A percentile compares a stretch with the other conserved stretches of the same genome.
Conservation (phyloP, 2,797 vertebrate genomes). For the Merluccius polli region DNA sequence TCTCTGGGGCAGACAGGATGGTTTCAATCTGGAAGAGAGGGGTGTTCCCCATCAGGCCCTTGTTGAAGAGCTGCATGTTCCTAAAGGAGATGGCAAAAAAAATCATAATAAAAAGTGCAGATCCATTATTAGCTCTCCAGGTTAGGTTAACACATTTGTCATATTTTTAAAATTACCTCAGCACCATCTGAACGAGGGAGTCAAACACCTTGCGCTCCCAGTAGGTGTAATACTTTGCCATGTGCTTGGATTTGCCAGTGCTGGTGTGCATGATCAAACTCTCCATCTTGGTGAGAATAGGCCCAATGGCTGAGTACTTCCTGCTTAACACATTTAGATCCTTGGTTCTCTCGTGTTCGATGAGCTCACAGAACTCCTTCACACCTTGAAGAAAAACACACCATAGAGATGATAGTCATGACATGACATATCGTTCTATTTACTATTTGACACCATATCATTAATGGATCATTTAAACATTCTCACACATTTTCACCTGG, state of each 20-base stretch:
- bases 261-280: conserved; percentile 77
- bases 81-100: conserved; percentile 58
- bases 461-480: neutral
- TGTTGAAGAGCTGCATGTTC: conserved; percentile 82
- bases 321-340: conserved; percentile 73
- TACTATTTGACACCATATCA: neutral
- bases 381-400: conserved; percentile 67
- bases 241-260: conserved; percentile 77
- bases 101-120: neutral
- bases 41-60: conserved; percentile 64
- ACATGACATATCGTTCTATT: neutral
- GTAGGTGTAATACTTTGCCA: conserved; percentile 81
- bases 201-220: conserved; percentile 87
- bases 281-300: conserved; percentile 84
- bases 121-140: neutral
- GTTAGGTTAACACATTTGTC: neutral
- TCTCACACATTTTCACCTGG: conserved; percentile 72
- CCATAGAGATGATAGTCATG: neutral
- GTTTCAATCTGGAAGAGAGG: conserved; percentile 84
- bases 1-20: conserved; percentile 79
- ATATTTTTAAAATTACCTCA: conserved; percentile 73
- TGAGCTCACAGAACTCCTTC: conserved; percentile 83
- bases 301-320: conserved; percentile 81
- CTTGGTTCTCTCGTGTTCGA: conserved; percentile 75
- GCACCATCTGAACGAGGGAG: conserved; percentile 78